Conservation (phyloP, 92 coral and sea anemone species). For the Epizoanthus ramosus region DNA sequence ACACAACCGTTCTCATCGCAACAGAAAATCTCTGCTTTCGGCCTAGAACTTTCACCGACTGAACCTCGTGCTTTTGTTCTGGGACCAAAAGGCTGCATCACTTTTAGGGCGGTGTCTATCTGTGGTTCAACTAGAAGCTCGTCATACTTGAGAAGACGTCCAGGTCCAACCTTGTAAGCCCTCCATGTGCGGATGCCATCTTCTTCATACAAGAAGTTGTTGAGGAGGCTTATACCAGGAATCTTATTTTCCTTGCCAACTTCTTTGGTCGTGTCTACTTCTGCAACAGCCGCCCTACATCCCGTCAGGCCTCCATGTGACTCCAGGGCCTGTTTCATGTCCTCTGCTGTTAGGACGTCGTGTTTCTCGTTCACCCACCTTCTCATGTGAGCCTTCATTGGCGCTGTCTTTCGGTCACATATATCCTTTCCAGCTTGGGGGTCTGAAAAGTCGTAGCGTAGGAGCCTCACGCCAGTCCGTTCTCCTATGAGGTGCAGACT, state of each 20-base stretch:
- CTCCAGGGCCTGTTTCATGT: conserved; percentile 51
- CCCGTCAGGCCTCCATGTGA: conserved; percentile 55
- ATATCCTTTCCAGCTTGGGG: conserved; percentile 55
- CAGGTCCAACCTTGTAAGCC: conserved; percentile 42
- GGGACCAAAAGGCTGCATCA: conserved; percentile 45
- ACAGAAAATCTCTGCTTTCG: conserved; percentile 36
- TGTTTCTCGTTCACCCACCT: conserved; percentile 56
- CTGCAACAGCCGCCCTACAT: conserved; percentile 51
- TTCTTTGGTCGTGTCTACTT: conserved; percentile 37
- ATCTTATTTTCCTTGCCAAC: conserved; percentile 40
- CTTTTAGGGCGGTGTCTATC: conserved; percentile 33
- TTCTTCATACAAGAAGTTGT: conserved; percentile 40
- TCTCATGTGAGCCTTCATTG: conserved; percentile 52
- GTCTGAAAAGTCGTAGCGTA: conserved; percentile 46
- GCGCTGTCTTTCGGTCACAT: conserved; percentile 52
- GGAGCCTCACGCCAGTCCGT: conserved; percentile 15
- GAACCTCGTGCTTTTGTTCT: conserved; percentile 41
- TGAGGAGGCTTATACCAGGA: conserved; percentile 29
- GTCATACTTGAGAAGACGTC: conserved; percentile 16
- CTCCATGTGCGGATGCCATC: conserved; percentile 40
- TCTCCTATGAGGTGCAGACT: conserved; percentile 42
- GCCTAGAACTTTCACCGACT: conserved; percentile 16
- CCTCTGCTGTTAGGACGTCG: conserved; percentile 47
- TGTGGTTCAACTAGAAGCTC: conserved; percentile 35
- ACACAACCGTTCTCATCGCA: conserved; percentile 45